Percentiles rank a stretch among this genome's conserved stretches.
Conservation (phyloP, 30 jellyfish, hydroid and myxozoan species). For the Aurelia sp. region DNA sequence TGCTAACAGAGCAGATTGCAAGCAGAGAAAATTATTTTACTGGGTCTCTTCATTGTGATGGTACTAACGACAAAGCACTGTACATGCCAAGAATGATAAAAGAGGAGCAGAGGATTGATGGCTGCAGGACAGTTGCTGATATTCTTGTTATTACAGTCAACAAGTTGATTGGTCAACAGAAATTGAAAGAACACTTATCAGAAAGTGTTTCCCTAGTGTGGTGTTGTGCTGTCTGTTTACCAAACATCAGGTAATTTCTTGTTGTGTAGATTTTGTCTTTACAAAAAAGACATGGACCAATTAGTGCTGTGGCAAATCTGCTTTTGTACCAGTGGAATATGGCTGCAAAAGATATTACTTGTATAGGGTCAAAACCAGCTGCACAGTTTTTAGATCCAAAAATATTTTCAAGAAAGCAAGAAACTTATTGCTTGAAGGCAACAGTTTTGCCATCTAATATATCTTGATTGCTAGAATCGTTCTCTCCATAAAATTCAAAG, state of each 20-base stretch:
- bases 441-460: too few relatives aligned
- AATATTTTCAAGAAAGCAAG: too few relatives aligned
- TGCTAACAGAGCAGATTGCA: slow-evolving; percentile 28
- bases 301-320: not conserved
- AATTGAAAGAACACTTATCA: too few relatives aligned
- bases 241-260: slow-evolving; percentile 36
- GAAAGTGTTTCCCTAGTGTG: not conserved
- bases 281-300: not conserved
- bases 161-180: not conserved
- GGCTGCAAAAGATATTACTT: too few relatives aligned
- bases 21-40: not conserved
- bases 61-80: not conserved
- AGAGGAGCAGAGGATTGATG: not conserved
- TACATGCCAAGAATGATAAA: not conserved
- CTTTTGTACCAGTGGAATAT: too few relatives aligned
- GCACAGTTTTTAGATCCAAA: too few relatives aligned
- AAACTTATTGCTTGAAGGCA: too few relatives aligned
- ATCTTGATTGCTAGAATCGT: too few relatives aligned
- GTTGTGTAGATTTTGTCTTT: not conserved
- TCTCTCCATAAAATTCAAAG: too few relatives aligned
- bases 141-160: not conserved
- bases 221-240: slow-evolving; percentile 50
- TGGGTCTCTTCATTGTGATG: not conserved
- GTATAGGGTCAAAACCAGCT: too few relatives aligned
- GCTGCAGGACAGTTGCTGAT: slow-evolving; percentile 24